Percentiles rank a stretch among this genome's conserved stretches.
phyloP scores from a whole-genome alignment of 1,140 invertebrate genomes.

The Pachypsylla venusta region DNA sequence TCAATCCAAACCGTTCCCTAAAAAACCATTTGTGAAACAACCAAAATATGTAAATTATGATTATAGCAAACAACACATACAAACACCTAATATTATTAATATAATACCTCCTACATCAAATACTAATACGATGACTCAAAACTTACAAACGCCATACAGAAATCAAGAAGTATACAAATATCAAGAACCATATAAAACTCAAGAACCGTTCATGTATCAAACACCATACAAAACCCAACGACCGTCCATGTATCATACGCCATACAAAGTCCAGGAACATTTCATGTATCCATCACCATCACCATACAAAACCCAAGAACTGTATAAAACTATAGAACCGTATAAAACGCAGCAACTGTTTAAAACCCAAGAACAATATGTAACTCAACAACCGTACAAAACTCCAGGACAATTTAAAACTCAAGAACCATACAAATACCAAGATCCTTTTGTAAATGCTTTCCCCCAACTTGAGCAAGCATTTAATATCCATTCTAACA shows the following conservation, averaged over 20 bases:
- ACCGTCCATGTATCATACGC: neutral
- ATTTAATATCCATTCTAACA: neutral
- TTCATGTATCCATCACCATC: neutral
- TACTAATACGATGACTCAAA: no score
- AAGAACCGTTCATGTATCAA: neutral
- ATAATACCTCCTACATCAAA: no score
- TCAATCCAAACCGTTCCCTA: no score
- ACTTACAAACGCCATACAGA: no score
- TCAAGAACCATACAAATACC: neutral
- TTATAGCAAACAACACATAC: no score
- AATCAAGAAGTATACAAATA: no score
- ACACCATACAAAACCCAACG: neutral
- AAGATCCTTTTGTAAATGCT: slow-evolving; percentile 5
- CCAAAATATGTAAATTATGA: no score
- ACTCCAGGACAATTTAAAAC: neutral
- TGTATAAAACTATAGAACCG: neutral
- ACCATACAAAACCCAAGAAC: neutral
- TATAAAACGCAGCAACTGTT: no score
- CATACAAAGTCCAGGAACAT: neutral
- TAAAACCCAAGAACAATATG: neutral
- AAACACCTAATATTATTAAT: no score
- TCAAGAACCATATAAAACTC: neutral
- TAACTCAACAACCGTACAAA: neutral
- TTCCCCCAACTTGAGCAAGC: slow-evolving; percentile 7
- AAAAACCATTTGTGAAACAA: no score